These are phyloP conservation scores for Drosophila paracracens DNA, from an alignment of 2,888 invertebrate genomes.

Conservation along the genomic window DNA sequence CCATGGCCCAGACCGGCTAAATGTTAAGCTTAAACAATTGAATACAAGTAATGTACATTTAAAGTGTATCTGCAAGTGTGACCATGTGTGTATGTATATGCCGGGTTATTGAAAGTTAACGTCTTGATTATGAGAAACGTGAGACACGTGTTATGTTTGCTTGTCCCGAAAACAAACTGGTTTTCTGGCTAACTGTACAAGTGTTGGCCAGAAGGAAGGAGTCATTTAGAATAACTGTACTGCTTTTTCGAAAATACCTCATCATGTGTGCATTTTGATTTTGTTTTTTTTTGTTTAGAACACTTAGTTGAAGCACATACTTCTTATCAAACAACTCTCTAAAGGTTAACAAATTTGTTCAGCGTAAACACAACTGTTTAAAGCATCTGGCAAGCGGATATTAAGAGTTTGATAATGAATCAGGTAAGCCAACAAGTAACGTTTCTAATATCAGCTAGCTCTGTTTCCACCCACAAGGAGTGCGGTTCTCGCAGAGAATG, in stretches of 20 bases:
- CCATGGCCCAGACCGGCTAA: not conserved
- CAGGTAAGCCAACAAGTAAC: not conserved
- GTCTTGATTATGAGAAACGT: not conserved
- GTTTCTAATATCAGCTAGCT: not conserved
- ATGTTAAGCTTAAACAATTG: not conserved
- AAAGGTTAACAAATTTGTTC: not conserved
- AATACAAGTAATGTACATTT: not conserved
- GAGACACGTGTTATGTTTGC: not conserved
- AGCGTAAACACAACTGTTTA: not conserved
- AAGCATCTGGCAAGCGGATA: not conserved
- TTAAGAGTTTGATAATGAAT: not conserved
- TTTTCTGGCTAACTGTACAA: not conserved
- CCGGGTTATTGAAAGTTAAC: not conserved
- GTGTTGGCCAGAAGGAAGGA: not conserved
- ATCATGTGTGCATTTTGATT: not conserved
- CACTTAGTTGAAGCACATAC: not conserved
- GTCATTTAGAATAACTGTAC: not conserved
- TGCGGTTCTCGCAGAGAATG: not conserved
- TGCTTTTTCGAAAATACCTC: not conserved
- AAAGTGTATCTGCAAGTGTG: not conserved
- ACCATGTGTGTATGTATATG: not conserved
- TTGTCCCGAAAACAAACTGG: not conserved
- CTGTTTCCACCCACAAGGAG: too few relatives aligned
- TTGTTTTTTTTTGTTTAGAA: not conserved
- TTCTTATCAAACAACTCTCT: not conserved